phyloP scores from a whole-genome alignment of 2,113 vertebrate species.

The Erythrocercus mccallii region DNA sequence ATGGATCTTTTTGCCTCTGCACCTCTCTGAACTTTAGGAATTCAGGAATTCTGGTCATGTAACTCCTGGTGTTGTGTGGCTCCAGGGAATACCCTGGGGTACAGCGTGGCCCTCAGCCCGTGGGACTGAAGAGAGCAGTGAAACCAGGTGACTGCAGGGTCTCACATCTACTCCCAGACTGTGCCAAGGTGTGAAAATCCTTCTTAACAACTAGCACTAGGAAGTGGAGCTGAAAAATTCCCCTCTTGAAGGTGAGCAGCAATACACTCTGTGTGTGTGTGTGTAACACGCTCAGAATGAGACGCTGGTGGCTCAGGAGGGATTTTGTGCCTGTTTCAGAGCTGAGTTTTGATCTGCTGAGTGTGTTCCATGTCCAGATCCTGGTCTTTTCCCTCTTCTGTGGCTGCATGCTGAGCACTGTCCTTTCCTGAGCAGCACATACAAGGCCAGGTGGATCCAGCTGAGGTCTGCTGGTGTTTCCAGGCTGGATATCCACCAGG shows the following conservation, averaged over 20 bases:
- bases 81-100: background rate
- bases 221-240: background rate
- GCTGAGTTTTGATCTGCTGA: background rate
- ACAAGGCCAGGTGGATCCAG: background rate
- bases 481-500: background rate
- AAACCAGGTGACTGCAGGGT: background rate
- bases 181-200: background rate
- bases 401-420: accelerated
- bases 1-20: background rate
- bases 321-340: accelerated
- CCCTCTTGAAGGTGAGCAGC: background rate
- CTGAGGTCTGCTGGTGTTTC: background rate
- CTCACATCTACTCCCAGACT: background rate
- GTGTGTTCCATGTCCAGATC: background rate
- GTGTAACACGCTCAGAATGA: accelerated
- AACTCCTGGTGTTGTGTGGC: background rate
- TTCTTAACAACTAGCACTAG: background rate
- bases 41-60: background rate
- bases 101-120: accelerated
- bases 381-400: background rate
- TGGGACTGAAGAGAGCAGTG: background rate
- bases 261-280: background rate
- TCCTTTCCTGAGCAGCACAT: background rate
- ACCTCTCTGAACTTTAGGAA: background rate
- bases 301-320: background rate